Evolutionary conservation across 2,888 invertebrate genomes (phyloP).

Genomic region (Tachina grossa): DNA sequence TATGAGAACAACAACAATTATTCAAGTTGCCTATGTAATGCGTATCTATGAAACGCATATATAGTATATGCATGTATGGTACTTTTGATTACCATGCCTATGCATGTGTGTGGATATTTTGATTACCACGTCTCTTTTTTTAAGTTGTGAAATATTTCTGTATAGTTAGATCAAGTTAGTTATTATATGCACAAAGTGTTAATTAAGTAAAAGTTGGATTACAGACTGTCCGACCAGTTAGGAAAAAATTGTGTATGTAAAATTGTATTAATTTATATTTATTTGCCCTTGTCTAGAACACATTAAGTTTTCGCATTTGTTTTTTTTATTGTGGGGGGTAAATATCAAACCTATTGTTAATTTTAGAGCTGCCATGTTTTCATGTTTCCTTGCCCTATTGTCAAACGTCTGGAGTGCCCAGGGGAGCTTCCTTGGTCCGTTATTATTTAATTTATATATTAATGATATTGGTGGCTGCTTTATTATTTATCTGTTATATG

Average conservation of each 20-base stretch:
- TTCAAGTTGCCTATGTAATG: background rate
- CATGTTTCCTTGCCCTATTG: no score
- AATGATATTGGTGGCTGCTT: no score
- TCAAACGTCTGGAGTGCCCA: no score
- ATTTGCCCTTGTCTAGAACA: conserved; percentile 57
- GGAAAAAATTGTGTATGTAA: background rate
- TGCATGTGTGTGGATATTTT: background rate
- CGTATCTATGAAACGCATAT: no score
- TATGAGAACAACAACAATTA: background rate
- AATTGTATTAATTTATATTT: conserved; percentile 33
- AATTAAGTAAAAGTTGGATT: background rate
- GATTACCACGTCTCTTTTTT: background rate
- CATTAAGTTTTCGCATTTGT: conserved; percentile 14
- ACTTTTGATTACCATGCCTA: background rate
- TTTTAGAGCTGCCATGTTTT: no score
- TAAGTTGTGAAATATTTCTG: no score
- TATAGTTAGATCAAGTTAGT: no score
- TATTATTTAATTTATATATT: no score
- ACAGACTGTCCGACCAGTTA: background rate
- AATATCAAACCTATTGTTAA: no score
- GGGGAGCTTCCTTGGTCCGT: no score
- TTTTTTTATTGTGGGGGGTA: conserved; percentile 7
- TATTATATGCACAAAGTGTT: no score
- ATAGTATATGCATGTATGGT: background rate
- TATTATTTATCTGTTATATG: no score